Conservation (phyloP, 1,140 invertebrate species). For the Araneus ventricosus region DNA sequence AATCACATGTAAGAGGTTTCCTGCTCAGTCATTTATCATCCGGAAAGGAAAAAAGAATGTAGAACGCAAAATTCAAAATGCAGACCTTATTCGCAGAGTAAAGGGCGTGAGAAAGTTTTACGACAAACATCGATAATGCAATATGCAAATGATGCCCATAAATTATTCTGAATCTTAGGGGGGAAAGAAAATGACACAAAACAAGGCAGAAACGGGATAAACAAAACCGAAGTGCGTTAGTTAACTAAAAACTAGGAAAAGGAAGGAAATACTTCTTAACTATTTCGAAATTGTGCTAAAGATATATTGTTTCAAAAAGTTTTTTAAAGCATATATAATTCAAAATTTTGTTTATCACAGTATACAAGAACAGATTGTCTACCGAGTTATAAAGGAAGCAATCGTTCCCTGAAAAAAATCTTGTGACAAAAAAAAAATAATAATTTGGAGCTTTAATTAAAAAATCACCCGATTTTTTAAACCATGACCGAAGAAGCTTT, state of each 20-base stretch:
- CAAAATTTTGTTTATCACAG: neutral
- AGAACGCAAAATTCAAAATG: neutral
- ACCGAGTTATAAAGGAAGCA: no score
- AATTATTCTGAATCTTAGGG: neutral
- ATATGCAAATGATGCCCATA: neutral
- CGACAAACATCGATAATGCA: neutral
- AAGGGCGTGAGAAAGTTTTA: constrained; percentile 7
- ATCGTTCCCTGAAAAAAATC: no score
- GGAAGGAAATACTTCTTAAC: neutral
- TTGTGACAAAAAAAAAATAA: no score
- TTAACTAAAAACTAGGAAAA: neutral
- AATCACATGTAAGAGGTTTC: neutral
- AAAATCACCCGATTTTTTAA: no score
- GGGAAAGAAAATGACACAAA: constrained; percentile 4
- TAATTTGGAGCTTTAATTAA: no score
- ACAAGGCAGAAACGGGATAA: neutral
- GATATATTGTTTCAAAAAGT: neutral
- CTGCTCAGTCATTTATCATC: neutral
- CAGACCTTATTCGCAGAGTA: neutral
- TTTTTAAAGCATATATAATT: neutral
- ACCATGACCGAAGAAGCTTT: no score
- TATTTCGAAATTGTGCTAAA: neutral
- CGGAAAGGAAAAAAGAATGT: neutral
- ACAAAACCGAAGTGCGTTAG: no score
- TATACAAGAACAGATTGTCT: neutral